phyloP scores from a whole-genome alignment of 2,797 vertebrate species.

The Alcedo atthis region DNA sequence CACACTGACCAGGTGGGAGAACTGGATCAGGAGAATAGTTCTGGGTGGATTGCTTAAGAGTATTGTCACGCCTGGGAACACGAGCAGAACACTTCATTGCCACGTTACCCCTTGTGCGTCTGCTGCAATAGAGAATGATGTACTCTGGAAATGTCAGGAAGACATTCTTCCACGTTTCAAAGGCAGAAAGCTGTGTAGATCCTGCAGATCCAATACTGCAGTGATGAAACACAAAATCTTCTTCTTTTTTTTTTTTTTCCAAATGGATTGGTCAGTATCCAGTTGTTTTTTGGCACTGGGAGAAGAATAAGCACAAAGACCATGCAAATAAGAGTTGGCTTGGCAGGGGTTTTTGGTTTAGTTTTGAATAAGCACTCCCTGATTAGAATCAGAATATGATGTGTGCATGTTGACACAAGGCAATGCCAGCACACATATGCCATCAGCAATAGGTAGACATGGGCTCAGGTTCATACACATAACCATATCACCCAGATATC shows the following conservation, averaged over 20 bases:
- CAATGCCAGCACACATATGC: background rate
- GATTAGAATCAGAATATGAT: background rate
- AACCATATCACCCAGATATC: background rate
- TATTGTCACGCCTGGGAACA: background rate
- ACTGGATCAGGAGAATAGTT: background rate
- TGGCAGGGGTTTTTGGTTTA: background rate
- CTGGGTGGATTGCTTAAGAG: background rate
- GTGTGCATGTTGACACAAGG: background rate
- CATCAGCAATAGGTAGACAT: background rate
- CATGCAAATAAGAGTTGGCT: background rate
- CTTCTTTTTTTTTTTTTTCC: background rate
- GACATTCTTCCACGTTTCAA: background rate
- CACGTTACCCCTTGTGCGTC: background rate
- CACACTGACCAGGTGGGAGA: conserved; percentile 16
- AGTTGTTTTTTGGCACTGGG: background rate
- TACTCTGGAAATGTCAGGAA: background rate
- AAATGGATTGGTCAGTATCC: background rate
- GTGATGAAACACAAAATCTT: background rate
- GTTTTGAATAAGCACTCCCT: background rate
- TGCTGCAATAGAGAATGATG: background rate
- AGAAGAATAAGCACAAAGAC: background rate
- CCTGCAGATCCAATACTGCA: background rate
- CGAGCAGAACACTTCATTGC: background rate
- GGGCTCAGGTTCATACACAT: background rate
- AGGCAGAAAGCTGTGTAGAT: background rate